phyloP scores from a whole-genome alignment of 2,113 vertebrate species.

The Cromileptes altivelis region DNA sequence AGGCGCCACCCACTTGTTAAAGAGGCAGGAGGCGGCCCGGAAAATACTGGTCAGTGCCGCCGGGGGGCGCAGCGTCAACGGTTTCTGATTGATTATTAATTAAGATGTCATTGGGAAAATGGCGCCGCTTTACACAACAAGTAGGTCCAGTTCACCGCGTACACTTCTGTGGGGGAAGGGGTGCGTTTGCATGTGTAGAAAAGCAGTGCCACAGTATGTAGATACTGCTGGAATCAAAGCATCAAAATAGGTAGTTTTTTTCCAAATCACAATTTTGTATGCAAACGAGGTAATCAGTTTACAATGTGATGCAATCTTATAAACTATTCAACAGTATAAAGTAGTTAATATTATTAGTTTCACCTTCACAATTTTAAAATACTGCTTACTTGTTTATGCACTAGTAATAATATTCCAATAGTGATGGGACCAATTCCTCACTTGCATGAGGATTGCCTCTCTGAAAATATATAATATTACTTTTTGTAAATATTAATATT shows the following conservation, averaged over 20 bases:
- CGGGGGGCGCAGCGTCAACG: conserved; percentile 36
- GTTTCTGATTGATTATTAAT: background rate
- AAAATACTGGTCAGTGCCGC: background rate
- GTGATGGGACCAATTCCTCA: background rate
- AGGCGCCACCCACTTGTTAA: conserved; percentile 78
- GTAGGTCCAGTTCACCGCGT: background rate
- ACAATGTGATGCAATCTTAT: too few relatives aligned
- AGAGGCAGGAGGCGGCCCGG: conserved; percentile 57
- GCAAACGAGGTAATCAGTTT: too few relatives aligned
- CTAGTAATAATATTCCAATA: too few relatives aligned
- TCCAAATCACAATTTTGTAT: too few relatives aligned
- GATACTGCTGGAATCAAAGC: too few relatives aligned
- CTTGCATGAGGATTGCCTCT: background rate
- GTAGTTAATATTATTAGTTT: too few relatives aligned
- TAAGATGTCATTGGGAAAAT: too few relatives aligned
- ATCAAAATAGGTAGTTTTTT: too few relatives aligned
- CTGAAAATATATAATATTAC: background rate
- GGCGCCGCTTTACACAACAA: background rate
- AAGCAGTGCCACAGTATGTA: background rate
- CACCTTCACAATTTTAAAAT: too few relatives aligned
- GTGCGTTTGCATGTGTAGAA: background rate
- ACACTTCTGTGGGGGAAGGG: background rate
- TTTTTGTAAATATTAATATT: background rate
- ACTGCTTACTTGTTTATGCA: too few relatives aligned
- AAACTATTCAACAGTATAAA: too few relatives aligned